Percentiles rank a stretch among this genome's conserved stretches.
Evolutionary conservation across 2,113 vertebrate species (phyloP).

Genomic region (Barbus barbus): DNA sequence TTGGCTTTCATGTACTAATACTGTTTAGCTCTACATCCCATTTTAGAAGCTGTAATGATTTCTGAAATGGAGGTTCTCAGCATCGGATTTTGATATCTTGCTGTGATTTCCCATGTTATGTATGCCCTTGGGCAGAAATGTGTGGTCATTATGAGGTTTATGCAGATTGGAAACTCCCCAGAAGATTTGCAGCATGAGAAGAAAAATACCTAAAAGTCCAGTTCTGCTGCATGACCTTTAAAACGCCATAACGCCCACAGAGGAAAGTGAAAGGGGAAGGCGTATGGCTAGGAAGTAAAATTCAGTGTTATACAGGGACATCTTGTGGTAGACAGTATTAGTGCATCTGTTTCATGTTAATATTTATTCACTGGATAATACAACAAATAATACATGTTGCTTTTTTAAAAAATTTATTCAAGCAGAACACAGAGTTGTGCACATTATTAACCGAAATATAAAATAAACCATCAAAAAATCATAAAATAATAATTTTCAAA

Average conservation of each 20-base stretch:
- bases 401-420: too few species aligned
- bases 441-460: background rate
- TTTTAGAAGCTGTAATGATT: slow-evolving; percentile 49
- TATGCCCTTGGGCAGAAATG: slow-evolving; percentile 10
- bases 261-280: background rate
- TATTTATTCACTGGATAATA: too few species aligned
- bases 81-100: slow-evolving; percentile 1
- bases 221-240: slow-evolving; percentile 42
- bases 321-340: slow-evolving; percentile 36
- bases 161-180: slow-evolving; percentile 29
- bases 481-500: background rate
- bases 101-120: slow-evolving; percentile 18
- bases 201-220: slow-evolving; percentile 23
- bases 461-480: background rate
- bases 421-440: too few species aligned
- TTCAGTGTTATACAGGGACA: slow-evolving; percentile 31
- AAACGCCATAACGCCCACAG: background rate
- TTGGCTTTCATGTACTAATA: slow-evolving; percentile 50
- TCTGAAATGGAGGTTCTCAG: slow-evolving; percentile 38
- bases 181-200: slow-evolving; percentile 12
- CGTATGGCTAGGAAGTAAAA: background rate
- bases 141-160: background rate
- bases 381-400: too few species aligned
- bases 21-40: slow-evolving; percentile 43
- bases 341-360: background rate